Conservation (phyloP, 30 jellyfish, hydroid and myxozoan species). For the Turritopsis dohrnii region DNA sequence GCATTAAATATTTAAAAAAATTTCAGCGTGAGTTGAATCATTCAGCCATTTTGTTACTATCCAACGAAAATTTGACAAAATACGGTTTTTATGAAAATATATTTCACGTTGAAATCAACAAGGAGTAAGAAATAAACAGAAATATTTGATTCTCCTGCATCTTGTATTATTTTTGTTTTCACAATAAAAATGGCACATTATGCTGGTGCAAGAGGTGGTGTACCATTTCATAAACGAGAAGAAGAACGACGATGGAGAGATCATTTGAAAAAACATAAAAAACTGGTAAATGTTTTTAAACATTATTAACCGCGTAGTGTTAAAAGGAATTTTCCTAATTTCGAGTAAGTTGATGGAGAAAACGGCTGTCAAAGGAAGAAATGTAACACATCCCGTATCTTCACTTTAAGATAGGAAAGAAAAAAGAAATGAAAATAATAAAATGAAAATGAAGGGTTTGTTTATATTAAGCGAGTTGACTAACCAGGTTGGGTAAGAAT, state of each 20-base stretch:
- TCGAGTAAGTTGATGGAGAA: no score
- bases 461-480: no score
- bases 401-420: no score
- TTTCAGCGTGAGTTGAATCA: not conserved
- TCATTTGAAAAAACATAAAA: conserved; percentile 31
- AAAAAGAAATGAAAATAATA: no score
- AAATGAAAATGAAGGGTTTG: no score
- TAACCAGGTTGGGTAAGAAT: no score
- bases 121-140: not conserved
- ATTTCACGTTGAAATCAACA: not conserved
- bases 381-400: no score
- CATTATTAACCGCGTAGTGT: no score
- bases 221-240: conserved; percentile 38
- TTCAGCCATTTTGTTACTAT: not conserved
- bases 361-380: no score
- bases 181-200: conserved; percentile 28
- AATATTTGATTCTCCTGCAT: not conserved
- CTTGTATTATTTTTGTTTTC: not conserved
- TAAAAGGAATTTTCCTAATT: no score
- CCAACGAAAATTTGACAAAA: not conserved
- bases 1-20: not conserved
- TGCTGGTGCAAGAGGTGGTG: conserved; percentile 37
- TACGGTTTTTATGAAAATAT: no score
- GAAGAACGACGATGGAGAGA: conserved; percentile 43
- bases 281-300: conserved; percentile 3